Evolutionary conservation across 2,888 invertebrate species (phyloP), one percentile per base, ranked within the genome.

Genomic region (Cephonodes hylas): DNA sequence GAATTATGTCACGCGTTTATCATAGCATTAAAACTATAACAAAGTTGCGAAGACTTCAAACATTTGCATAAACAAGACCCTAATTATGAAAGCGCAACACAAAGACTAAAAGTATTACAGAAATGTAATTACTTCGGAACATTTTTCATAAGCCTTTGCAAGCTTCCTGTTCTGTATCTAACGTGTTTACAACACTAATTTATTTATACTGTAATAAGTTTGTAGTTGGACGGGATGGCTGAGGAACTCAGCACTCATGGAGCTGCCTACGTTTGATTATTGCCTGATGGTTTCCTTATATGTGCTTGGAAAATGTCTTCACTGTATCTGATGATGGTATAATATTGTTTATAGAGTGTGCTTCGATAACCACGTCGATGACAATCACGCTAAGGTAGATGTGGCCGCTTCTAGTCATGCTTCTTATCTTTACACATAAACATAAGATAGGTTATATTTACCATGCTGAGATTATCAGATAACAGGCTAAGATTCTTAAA

Each of bases 21-120:
- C 18, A 18, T 44, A 20, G 20, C 20, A 44, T 53, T 31, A 53
- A 53, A 18, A n/a, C 38, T 38, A 38, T 38, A 18, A 53, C 15
- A 53, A 31, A 53, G 53, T 31, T 27, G 31, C 18, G 53, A 31
- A 27, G 27, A 15, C 27, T 27, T 53, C 71, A 71, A 71, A 66
- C 71, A 71, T 71, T 70, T 63, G 64, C 66, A 72, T 73, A 70
- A 72, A 72, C 67, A 64, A 66, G 66, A 70, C 65, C 64, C 65
- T 73, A 63, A 69, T 70, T 77, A 66, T 69, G 64, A 67, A 65
- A 31, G 53, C 27, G 31, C 31, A 53, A 53, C 53, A 66, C 63
- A 68, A 62, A 67, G 66, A 68, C 65, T 65, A 65, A 65, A 60
- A 66, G 64, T 53, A 53, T 53, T 53, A 38, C 58, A 62, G 58